Percentiles rank a stretch among this genome's conserved stretches.
phyloP scores from a whole-genome alignment of 2,113 vertebrate genomes.

The Zosterops hypoxanthus region DNA sequence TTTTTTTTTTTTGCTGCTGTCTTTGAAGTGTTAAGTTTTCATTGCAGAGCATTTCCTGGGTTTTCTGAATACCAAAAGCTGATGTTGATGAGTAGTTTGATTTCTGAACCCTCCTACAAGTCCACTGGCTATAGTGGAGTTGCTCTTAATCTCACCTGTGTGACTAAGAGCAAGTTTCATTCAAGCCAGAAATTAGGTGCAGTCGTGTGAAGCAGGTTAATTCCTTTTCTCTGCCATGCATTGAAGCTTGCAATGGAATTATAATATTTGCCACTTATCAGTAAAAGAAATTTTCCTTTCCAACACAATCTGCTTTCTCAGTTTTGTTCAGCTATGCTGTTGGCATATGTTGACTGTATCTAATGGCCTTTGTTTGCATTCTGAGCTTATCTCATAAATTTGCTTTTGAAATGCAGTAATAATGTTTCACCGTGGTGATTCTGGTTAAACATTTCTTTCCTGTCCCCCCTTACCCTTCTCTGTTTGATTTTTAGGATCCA shows the following conservation, averaged over 20 bases:
- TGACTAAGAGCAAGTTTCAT: conserved; percentile 19
- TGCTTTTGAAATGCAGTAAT: conserved; percentile 35
- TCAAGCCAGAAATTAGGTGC: conserved; percentile 57
- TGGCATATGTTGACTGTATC: background rate
- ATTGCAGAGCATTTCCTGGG: background rate
- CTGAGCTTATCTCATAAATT: conserved; percentile 42
- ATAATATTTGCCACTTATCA: conserved; percentile 51
- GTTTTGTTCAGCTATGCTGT: conserved; percentile 16
- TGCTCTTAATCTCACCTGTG: conserved; percentile 9
- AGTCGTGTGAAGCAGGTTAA: conserved; percentile 45
- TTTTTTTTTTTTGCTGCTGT: background rate
- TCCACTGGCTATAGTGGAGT: background rate
- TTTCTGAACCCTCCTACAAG: background rate
- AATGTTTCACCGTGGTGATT: conserved; percentile 1
- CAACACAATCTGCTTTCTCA: background rate
- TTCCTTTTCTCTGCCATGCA: conserved; percentile 8
- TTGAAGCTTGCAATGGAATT: conserved; percentile 4
- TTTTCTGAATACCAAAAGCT: background rate
- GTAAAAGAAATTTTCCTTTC: conserved; percentile 16
- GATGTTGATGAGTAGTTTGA: background rate
- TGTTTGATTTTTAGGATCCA: conserved; percentile 84
- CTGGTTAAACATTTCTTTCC: conserved; percentile 32
- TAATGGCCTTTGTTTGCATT: conserved; percentile 39
- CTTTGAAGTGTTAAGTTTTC: background rate
- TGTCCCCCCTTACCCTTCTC: background rate